phyloP scores from a whole-genome alignment of 1,140 invertebrate genomes.

The Lysiphlebus fabarum region DNA sequence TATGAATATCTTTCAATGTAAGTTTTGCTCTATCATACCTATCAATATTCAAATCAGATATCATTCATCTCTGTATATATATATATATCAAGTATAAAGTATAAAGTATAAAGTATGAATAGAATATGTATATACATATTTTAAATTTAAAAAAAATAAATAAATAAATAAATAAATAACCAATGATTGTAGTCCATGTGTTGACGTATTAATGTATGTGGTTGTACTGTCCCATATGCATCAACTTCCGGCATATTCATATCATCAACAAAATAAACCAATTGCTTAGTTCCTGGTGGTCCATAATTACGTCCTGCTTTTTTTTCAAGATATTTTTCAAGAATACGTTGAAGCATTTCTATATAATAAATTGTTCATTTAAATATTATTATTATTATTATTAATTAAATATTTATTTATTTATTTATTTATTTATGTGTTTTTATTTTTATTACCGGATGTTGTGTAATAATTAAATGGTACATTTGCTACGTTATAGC shows the following conservation, averaged over 20 bases:
- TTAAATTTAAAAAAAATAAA: constrained; percentile 9
- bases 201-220: constrained; percentile 89
- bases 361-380: constrained; percentile 16
- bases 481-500: constrained; percentile 80
- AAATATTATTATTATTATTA: constrained; percentile 2
- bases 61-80: neutral
- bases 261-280: constrained; percentile 95
- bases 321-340: constrained; percentile 92
- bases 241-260: constrained; percentile 98
- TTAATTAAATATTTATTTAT: neutral
- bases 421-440: neutral
- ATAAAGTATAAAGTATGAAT: neutral
- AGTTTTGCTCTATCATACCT: constrained; percentile 83
- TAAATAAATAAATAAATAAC: constrained; percentile 57
- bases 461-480: constrained; percentile 96
- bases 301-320: constrained; percentile 92
- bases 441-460: constrained; percentile 70
- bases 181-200: constrained; percentile 94
- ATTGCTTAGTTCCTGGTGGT: constrained; percentile 83
- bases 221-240: constrained; percentile 90
- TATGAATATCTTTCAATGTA: constrained; percentile 86
- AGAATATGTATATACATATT: constrained; percentile 18
- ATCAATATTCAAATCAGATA: constrained; percentile 13
- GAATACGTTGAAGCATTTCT: constrained; percentile 84
- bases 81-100: too few relatives aligned